phyloP scores from a whole-genome alignment of 2,888 invertebrate species.

The Phalera bucephala region DNA sequence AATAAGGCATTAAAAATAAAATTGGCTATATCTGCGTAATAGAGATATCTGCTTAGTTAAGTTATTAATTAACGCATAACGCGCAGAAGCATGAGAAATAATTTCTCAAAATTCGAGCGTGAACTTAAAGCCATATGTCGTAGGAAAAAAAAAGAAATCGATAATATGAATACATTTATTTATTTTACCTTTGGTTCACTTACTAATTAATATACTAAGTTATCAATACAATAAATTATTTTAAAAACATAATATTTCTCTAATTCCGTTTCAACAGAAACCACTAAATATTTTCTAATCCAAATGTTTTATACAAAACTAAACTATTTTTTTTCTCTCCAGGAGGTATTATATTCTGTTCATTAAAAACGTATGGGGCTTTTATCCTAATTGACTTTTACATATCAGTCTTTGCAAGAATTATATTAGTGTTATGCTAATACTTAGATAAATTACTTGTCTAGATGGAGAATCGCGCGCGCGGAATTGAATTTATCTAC shows the following conservation, averaged over 20 bases:
- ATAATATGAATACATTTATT: too few species aligned
- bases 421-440: slow-evolving; percentile 8
- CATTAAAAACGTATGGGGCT: slow-evolving; percentile 6
- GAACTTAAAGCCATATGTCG: too few species aligned
- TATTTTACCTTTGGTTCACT: slow-evolving; percentile 53
- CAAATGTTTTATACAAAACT: not conserved
- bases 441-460: too few species aligned
- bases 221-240: slow-evolving; percentile 27
- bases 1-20: too few species aligned
- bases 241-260: slow-evolving; percentile 13
- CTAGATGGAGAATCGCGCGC: too few species aligned
- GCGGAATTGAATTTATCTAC: too few species aligned
- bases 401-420: slow-evolving; percentile 35
- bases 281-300: slow-evolving; percentile 7
- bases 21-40: too few species aligned
- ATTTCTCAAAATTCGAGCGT: too few species aligned
- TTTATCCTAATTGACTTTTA: slow-evolving; percentile 40
- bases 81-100: too few species aligned
- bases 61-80: too few species aligned
- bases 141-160: too few species aligned
- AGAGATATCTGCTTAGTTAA: too few species aligned
- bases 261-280: not conserved
- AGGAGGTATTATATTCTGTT: not conserved
- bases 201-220: slow-evolving; percentile 16
- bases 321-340: not conserved